Evolutionary conservation across 2,113 vertebrate genomes (phyloP).

Genomic region (Falcunculus frontatus): DNA sequence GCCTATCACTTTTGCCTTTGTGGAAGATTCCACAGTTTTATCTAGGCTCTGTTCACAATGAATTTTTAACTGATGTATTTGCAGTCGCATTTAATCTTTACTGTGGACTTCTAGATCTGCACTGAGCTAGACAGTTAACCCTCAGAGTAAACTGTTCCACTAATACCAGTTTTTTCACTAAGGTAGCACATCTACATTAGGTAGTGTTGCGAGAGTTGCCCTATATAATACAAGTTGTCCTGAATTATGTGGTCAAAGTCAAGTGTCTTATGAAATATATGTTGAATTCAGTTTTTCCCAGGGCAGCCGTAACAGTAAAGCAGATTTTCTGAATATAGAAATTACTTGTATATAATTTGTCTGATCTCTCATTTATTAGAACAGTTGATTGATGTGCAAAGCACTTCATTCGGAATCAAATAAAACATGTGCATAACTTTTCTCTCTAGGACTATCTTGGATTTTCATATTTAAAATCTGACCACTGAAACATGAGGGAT

Average conservation of each 20-base stretch:
- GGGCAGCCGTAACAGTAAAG: not conserved
- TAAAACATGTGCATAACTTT: constrained; percentile 9
- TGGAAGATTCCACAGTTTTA: constrained; percentile 16
- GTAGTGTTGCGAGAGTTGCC: not conserved
- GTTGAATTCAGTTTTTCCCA: not conserved
- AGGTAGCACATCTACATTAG: not conserved
- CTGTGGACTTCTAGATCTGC: not conserved
- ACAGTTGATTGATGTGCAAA: constrained; percentile 2
- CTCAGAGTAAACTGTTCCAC: not conserved
- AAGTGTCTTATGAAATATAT: not conserved
- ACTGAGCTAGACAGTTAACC: not conserved
- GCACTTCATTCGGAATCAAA: not conserved
- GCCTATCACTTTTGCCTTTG: constrained; percentile 29
- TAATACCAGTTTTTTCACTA: not conserved
- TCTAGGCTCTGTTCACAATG: not conserved
- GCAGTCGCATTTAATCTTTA: not conserved
- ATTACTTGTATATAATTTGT: not conserved
- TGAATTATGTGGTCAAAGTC: not conserved
- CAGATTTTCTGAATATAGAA: not conserved
- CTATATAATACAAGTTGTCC: not conserved
- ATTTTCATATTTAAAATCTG: constrained; percentile 34
- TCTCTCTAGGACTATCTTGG: not conserved
- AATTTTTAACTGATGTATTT: constrained; percentile 11
- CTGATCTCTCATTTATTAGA: constrained; percentile 15
- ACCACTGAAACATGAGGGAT: not conserved